Evolutionary conservation across 2,888 invertebrate species (phyloP), one percentile per base, ranked within the genome.

Genomic region (Amphipoea lucens): DNA sequence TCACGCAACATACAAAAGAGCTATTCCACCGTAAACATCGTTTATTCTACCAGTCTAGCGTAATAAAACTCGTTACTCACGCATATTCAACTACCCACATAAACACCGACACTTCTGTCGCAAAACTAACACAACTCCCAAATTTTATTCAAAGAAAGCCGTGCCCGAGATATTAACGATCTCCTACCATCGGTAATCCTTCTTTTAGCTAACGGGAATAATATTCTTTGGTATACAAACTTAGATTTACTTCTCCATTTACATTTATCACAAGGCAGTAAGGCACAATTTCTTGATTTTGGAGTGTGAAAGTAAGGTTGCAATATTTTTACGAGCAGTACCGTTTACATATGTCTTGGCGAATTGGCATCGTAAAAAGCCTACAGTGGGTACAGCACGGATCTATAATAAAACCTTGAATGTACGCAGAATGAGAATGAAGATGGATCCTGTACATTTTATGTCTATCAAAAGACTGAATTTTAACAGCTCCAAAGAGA

Each of bases 301-400:
- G 2, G 14, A 48, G 17, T 20, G 4, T 17, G 45, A 36, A 67
- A 45, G 63, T 57, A 73, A 74, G 29, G 62, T 79, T 68, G 78
- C 12, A 42, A 74, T 42, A n/a, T 78, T 81, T 90, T 91, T 90
- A 90, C 89, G 86, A 85, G 80, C 78, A 74, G 88, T 79, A 83
- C 74, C 85, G 88, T 85, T 90, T 90, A 91, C 88, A 88, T 90
- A 88, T 89, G 90, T 90, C 87, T 90, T 86, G 81, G 87, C 62
- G 88, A 87, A 90, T 91, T 91, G 90, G 83, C 79, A 82, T 89
- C 90, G 84, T 90, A 91, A 90, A 90, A 89, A 81, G 86, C 88
- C 87, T 88, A 85, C 86, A 82, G 81, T 79, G 85, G 79, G 87
- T 81, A 87, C 79, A 90, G 84, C 87, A 86, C 86, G 90, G 91